These are phyloP conservation scores for Machimus rusticus DNA, from an alignment of 2,888 invertebrate genomes.

Conservation along the genomic window DNA sequence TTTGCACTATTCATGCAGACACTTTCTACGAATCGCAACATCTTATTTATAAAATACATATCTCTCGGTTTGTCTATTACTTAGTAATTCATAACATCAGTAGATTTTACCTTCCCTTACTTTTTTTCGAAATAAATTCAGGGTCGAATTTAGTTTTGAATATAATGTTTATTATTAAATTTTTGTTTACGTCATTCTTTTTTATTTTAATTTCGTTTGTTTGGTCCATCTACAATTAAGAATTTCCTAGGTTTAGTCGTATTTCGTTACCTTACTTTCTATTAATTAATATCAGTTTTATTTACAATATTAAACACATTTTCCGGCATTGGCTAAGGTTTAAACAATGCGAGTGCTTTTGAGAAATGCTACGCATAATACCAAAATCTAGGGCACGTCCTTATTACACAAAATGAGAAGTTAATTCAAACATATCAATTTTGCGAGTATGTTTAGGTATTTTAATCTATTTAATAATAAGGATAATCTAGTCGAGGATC, in stretches of 20 bases:
- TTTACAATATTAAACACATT: slow-evolving; percentile 24
- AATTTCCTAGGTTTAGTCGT: slow-evolving; percentile 16
- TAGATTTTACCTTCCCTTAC: background rate
- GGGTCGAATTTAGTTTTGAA: background rate
- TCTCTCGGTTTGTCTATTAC: background rate
- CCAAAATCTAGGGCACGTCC: background rate
- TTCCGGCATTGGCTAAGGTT: background rate
- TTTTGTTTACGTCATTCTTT: background rate
- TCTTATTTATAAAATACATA: slow-evolving; percentile 11
- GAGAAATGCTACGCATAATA: background rate
- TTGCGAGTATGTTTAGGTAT: background rate
- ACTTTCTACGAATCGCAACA: background rate
- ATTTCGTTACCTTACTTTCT: slow-evolving; percentile 12
- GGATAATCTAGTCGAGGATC: too few relatives aligned
- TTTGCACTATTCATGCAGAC: slow-evolving; percentile 11
- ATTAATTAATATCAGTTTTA: slow-evolving; percentile 19
- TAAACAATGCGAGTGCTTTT: background rate
- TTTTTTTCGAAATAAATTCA: slow-evolving; percentile 6
- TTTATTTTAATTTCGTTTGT: slow-evolving; percentile 24
- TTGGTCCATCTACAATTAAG: slow-evolving; percentile 37
- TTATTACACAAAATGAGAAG: background rate
- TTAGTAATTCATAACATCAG: background rate
- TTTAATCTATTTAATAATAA: background rate
- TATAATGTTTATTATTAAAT: background rate
- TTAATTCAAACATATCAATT: background rate